phyloP scores from a whole-genome alignment of 2,888 invertebrate species.

The Idaea aversata region DNA sequence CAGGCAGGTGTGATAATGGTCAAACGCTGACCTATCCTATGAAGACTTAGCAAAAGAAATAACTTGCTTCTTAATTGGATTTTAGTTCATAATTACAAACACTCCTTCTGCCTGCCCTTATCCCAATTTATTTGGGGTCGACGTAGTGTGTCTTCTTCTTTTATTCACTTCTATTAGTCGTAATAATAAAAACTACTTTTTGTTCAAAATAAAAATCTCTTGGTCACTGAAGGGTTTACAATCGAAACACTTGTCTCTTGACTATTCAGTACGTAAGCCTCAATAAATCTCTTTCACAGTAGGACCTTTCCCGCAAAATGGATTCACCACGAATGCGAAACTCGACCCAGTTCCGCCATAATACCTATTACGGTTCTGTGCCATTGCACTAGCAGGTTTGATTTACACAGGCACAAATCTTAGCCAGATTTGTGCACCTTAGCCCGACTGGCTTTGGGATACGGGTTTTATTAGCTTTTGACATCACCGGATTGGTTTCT shows the following conservation, averaged over 20 bases:
- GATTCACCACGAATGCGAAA: constrained; percentile 53
- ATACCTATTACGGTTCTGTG: constrained; percentile 37
- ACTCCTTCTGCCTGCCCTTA: too few relatives aligned
- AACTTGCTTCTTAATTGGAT: too few relatives aligned
- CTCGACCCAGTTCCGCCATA: constrained; percentile 51
- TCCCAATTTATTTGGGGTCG: too few relatives aligned
- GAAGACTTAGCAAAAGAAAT: too few relatives aligned
- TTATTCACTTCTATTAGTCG: too few relatives aligned
- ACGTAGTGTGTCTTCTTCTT: too few relatives aligned
- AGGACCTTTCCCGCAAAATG: constrained; percentile 43
- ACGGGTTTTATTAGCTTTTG: background rate
- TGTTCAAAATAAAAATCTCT: background rate
- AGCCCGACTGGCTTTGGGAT: constrained; percentile 3
- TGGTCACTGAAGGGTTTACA: background rate
- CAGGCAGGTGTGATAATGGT: too few relatives aligned
- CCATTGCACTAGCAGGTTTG: constrained; percentile 28
- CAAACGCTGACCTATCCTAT: too few relatives aligned
- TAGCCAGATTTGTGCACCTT: constrained; percentile 27
- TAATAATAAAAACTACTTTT: background rate
- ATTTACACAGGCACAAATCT: constrained; percentile 32
- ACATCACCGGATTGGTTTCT: background rate
- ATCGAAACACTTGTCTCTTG: background rate
- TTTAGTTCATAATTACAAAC: too few relatives aligned
- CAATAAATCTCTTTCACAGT: constrained; percentile 18
- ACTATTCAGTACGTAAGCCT: background rate